Evolutionary conservation across 2,888 invertebrate genomes (phyloP), one percentile per base, ranked within the genome.

Genomic region (Antitype chi): DNA sequence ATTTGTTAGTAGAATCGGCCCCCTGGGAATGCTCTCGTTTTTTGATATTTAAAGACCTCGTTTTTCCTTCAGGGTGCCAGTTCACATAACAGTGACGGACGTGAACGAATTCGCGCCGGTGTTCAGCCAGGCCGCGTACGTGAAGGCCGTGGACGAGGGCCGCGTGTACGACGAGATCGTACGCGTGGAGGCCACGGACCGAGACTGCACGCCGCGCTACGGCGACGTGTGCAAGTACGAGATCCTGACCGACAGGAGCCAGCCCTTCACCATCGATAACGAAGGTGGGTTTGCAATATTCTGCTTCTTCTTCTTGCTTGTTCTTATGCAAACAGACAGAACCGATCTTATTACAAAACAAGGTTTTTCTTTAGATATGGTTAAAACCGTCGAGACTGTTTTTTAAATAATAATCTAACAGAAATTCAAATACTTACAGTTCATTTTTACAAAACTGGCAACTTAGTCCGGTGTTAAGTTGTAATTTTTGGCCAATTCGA

Each of bases 171-270:
- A 98, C 90, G 98, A 99, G 94, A 98, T 99, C 83, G 97, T 99
- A 32, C 97, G 99, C 9, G 98, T 99, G 9, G 98, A 99, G 92
- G 99, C 99, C 6, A 98, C 98, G 0, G 99, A 99, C 93, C 97
- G 98, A 72, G 99, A 99, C 95, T 99, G 99, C 94, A 99, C 99
- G n/a, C 99, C 99, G 62, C 98, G 98, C 77, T 99, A 98, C 94
- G 99, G 99, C 1, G 99, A 99, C 93, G 99, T 99, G 74, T 99
- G 99, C 98, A 99, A 99, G 94, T 99, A 99, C 96, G 99, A 99
- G 95, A 99, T 99, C 86, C 97, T 99, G 70, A 99, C 99, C 0
- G 96, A 96, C 77, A 84, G 93, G 82, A 93, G 92, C 84, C 98
- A 98, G 82, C 99, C 99, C 88, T 99, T 99, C 94, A 97, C 98